A percentile compares a stretch with the other conserved stretches of the same genome.
Conservation (phyloP, 2,113 vertebrate species). For the Prunella fulvescens region DNA sequence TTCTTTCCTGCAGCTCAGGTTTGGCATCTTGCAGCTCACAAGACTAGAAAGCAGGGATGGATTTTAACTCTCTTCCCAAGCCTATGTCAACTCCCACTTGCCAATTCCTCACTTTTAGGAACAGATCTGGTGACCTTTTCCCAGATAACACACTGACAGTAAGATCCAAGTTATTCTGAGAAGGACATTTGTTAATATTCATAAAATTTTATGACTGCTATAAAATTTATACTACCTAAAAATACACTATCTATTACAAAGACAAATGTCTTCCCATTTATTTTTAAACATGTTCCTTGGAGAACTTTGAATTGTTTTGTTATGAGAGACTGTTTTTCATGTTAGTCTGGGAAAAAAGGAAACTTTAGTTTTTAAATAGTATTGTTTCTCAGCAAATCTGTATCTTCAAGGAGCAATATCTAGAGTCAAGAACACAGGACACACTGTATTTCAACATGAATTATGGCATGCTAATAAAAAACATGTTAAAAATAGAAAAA, state of each 20-base stretch:
- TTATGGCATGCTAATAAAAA: neutral
- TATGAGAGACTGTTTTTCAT: neutral
- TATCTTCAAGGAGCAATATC: neutral
- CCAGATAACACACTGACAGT: neutral
- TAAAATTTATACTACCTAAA: neutral
- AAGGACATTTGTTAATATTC: neutral
- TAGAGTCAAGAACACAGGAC: neutral
- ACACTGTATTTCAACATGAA: neutral
- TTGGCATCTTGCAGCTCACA: neutral
- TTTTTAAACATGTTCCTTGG: neutral
- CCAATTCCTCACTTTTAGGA: neutral
- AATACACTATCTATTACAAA: neutral
- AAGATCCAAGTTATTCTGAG: neutral
- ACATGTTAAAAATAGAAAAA: neutral
- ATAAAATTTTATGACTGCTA: neutral
- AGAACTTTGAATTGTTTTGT: neutral
- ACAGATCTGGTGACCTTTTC: neutral
- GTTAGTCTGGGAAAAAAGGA: neutral
- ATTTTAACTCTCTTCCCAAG: neutral
- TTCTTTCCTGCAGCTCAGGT: neutral
- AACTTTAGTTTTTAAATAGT: neutral
- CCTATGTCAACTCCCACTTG: neutral
- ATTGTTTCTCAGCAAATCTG: neutral
- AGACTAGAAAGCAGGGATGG: neutral
- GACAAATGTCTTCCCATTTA: neutral